phyloP scores from a whole-genome alignment of 1,140 invertebrate genomes.

The Palaemon carinicauda region DNA sequence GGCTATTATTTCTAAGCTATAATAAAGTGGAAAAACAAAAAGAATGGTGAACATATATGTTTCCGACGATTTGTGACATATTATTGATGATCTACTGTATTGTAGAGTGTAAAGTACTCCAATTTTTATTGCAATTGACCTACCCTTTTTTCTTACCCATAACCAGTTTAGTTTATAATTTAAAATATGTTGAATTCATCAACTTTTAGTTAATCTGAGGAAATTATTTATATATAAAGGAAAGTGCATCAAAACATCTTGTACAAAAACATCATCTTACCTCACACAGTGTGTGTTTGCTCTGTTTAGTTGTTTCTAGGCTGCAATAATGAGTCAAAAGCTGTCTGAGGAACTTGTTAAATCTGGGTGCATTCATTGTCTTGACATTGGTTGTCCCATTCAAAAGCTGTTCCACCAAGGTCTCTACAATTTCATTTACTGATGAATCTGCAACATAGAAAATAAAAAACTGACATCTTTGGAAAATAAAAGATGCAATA shows the following conservation, averaged over 20 bases:
- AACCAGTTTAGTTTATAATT: no score
- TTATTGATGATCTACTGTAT: no score
- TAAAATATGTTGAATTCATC: no score
- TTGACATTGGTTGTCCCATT: neutral
- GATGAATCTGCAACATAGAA: slow-evolving; percentile 4
- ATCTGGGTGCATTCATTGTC: slow-evolving; percentile 30
- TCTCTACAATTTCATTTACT: neutral
- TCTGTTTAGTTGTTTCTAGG: slow-evolving; percentile 1
- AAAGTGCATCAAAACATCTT: neutral
- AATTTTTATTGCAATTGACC: no score
- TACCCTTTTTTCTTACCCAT: no score
- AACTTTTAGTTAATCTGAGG: no score
- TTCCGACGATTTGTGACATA: no score
- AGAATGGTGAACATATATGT: no score
- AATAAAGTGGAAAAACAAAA: no score
- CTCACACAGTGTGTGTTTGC: slow-evolving; percentile 32
- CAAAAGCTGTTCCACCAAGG: slow-evolving; percentile 10
- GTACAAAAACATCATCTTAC: neutral
- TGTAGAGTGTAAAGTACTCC: no score
- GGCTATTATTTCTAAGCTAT: no score
- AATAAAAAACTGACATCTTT: neutral
- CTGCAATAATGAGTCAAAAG: slow-evolving; percentile 18
- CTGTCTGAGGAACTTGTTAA: slow-evolving; percentile 34
- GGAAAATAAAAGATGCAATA: neutral
- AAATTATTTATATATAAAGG: neutral